Evolutionary conservation across 1,140 invertebrate species (phyloP).

Genomic region (Philopotamus ludificatus): DNA sequence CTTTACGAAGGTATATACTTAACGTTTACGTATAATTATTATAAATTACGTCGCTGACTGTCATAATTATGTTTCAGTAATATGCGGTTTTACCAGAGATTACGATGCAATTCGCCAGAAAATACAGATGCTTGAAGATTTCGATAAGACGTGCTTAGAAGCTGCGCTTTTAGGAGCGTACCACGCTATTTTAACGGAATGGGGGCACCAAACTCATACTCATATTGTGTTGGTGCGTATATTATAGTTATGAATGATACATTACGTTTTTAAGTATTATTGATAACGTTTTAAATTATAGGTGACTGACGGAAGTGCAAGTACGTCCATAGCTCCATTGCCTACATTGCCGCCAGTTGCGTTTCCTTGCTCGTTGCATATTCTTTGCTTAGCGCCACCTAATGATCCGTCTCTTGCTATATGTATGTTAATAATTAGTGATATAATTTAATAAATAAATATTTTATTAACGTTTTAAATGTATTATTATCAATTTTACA

Average conservation of each 20-base stretch:
- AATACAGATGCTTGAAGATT: conserved; percentile 72
- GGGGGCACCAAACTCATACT: conserved; percentile 77
- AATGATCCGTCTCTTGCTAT: conserved; percentile 28
- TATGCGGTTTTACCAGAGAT: conserved; percentile 81
- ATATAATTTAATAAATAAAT: neutral
- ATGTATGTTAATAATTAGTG: conserved; percentile 19
- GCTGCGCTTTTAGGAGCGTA: conserved; percentile 73
- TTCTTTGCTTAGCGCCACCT: conserved; percentile 27
- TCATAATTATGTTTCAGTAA: conserved; percentile 51
- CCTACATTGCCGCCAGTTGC: conserved; percentile 3
- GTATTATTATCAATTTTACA: conserved; percentile 18
- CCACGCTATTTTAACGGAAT: conserved; percentile 75
- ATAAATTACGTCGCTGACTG: too few relatives aligned
- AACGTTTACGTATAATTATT: too few relatives aligned
- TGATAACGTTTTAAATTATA: conserved; percentile 12
- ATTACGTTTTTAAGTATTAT: neutral
- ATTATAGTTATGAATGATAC: neutral
- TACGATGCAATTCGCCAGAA: conserved; percentile 74
- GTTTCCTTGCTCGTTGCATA: conserved; percentile 34
- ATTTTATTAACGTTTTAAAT: neutral
- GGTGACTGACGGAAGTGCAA: conserved; percentile 35
- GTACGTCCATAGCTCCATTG: neutral
- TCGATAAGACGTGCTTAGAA: conserved; percentile 82
- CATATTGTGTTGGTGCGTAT: conserved; percentile 61
- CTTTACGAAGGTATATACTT: conserved; percentile 68